These are phyloP conservation scores for Eustalomyia histrio DNA, from an alignment of 2,888 invertebrate species.

Conservation along the genomic window DNA sequence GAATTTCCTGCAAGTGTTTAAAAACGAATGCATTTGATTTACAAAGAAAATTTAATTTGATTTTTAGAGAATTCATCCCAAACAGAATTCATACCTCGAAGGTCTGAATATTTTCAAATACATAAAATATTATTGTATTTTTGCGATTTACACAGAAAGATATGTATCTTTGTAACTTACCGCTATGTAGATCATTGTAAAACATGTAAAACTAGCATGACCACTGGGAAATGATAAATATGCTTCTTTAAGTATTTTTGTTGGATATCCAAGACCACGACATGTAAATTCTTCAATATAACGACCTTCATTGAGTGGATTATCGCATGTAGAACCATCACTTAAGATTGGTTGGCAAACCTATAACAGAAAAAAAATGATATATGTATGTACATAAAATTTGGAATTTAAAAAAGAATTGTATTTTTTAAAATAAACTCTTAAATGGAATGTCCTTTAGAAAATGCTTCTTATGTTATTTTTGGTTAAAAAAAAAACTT, in stretches of 20 bases:
- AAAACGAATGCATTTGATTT: no score
- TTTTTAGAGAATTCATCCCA: no score
- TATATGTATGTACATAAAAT: no score
- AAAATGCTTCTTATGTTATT: no score
- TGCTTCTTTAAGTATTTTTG: constrained; percentile 85
- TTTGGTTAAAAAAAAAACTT: no score
- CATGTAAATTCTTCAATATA: constrained; percentile 89
- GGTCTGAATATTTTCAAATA: no score
- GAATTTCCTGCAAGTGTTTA: no score
- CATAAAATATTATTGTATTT: no score
- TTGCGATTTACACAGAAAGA: neutral
- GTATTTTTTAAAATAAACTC: neutral
- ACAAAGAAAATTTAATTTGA: no score
- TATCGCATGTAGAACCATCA: constrained; percentile 81
- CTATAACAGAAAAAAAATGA: constrained; percentile 72
- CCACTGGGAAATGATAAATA: constrained; percentile 94
- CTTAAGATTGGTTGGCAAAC: constrained; percentile 89
- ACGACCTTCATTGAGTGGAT: constrained; percentile 82
- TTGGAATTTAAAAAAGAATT: neutral
- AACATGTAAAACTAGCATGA: constrained; percentile 93
- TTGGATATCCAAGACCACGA: constrained; percentile 79
- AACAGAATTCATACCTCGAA: no score
- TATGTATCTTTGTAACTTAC: constrained; percentile 82
- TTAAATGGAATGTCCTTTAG: neutral
- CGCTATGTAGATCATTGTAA: constrained; percentile 90